Base-by-base conservation (phyloP, 2,888 invertebrate genomes). In the Platynereis dumerilii region DNA sequence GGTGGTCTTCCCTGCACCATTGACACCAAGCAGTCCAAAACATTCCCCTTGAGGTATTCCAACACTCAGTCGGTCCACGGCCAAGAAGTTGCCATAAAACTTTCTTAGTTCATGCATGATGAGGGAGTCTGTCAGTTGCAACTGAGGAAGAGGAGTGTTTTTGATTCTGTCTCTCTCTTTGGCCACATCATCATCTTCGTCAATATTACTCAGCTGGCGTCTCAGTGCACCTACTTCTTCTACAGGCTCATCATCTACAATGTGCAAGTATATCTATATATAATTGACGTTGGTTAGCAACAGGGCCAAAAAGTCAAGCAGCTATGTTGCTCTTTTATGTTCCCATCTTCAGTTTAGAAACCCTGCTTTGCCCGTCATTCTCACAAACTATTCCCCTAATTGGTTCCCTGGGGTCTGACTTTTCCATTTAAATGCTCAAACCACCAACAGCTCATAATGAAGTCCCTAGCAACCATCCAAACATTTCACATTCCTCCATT, bases 51-150 rank as follows among this genome's bases (percentile, higher is more conserved):
- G 86, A 64, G 87, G 88, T 0, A 91, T 88, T 56, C 88, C 90
- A 80, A 88, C 78, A 77, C 87, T 90, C 3, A 92, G 85, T 73
- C 90, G 90, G 79, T 92, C 90, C 0, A 94, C 94, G 0, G 93
- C 94, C 64, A 90, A 82, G 68, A 91, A 87, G 15, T 56, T 54
- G 88, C 89, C 83, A 77, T 94, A 94, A 52, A 84, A 86, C 82
- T 94, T 94, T 22, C 90, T 88, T 10, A 94, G 86, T 68, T 88
- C 75, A 58, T 86, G 78, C 0, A 89, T 88, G 2, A 90, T 73
- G 73, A 91, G 78, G n/a, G 88, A 86, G 72, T 88, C 77, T 20
- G 72, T 69, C 20, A 67, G 10, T 20, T 74, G 67, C 20, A 78
- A 65, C 1, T 68, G 44, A 1, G 54, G 5, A n/a, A 74, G 27